Evolutionary conservation across 2,888 invertebrate species (phyloP).

Genomic region (Caenorhabditis auriculariae): DNA sequence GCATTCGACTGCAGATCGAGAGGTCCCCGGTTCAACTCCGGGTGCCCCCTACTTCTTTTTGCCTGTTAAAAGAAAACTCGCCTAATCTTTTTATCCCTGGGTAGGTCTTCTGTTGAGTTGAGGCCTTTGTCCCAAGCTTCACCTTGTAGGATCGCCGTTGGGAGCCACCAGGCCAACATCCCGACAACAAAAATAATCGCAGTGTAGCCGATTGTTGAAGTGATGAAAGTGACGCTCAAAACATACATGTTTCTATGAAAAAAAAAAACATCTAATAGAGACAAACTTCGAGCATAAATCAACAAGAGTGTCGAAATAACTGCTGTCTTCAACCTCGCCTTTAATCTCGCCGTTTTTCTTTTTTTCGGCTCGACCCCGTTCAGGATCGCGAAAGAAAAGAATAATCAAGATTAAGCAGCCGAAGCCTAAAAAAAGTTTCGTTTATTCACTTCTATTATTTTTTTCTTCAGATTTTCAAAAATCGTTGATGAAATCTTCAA

Average conservation of each 20-base stretch:
- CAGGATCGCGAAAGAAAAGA: slow-evolving; percentile 54
- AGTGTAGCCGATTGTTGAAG: slow-evolving; percentile 90
- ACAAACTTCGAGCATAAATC: slow-evolving; percentile 32
- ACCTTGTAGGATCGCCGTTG: slow-evolving; percentile 48
- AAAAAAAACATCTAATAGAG: too few relatives aligned
- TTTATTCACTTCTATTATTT: too few relatives aligned
- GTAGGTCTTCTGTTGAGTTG: too few relatives aligned
- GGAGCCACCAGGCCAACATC: slow-evolving; percentile 80
- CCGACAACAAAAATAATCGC: slow-evolving; percentile 97
- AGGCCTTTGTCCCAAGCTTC: too few relatives aligned
- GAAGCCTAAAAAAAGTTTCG: too few relatives aligned
- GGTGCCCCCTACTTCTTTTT: slow-evolving; percentile 42
- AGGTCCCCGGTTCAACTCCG: slow-evolving; percentile 55
- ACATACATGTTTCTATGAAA: neutral
- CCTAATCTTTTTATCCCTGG: too few relatives aligned
- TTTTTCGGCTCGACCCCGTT: slow-evolving; percentile 50
- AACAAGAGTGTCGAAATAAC: slow-evolving; percentile 46
- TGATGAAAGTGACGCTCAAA: slow-evolving; percentile 80
- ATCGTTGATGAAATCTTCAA: too few relatives aligned
- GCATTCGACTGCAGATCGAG: slow-evolving; percentile 58
- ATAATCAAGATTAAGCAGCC: slow-evolving; percentile 51
- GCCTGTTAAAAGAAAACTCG: too few relatives aligned
- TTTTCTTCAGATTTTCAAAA: too few relatives aligned
- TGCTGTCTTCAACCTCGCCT: slow-evolving; percentile 38
- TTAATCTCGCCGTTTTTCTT: slow-evolving; percentile 29